Percentiles rank a stretch among this genome's conserved stretches.
phyloP scores from a whole-genome alignment of 1,140 invertebrate genomes.

The Macrotrachela quadricornifera region DNA sequence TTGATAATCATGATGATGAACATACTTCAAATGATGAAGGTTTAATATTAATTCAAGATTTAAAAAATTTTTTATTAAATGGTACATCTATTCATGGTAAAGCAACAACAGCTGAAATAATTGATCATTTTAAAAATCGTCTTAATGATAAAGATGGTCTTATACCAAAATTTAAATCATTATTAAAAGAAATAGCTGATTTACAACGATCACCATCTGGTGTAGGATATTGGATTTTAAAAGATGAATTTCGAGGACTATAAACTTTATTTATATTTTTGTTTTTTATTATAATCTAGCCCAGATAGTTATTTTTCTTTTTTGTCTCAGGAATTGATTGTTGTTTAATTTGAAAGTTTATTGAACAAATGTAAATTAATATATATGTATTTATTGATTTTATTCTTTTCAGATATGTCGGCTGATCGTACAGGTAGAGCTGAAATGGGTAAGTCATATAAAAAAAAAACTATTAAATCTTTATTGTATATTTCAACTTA shows the following conservation, averaged over 20 bases:
- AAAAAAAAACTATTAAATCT: no score
- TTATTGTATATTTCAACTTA: no score
- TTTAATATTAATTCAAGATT: not conserved
- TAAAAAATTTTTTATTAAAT: not conserved
- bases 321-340: no score
- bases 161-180: not conserved
- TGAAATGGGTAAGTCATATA: no score
- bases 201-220: not conserved
- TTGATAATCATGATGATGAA: not conserved
- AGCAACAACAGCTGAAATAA: slow-evolving; percentile 2
- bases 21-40: not conserved
- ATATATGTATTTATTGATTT: no score
- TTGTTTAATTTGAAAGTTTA: no score
- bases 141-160: not conserved
- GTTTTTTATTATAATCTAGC: no score
- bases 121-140: slow-evolving; percentile 3
- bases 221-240: slow-evolving; percentile 3
- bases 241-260: not conserved
- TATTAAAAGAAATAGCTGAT: slow-evolving; percentile 5
- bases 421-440: no score
- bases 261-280: no score
- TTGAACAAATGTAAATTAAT: no score
- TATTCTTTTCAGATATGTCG: no score
- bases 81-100: not conserved
- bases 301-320: no score